Evolutionary conservation across 2,888 invertebrate genomes (phyloP).

Genomic region (Punctoribates punctum): DNA sequence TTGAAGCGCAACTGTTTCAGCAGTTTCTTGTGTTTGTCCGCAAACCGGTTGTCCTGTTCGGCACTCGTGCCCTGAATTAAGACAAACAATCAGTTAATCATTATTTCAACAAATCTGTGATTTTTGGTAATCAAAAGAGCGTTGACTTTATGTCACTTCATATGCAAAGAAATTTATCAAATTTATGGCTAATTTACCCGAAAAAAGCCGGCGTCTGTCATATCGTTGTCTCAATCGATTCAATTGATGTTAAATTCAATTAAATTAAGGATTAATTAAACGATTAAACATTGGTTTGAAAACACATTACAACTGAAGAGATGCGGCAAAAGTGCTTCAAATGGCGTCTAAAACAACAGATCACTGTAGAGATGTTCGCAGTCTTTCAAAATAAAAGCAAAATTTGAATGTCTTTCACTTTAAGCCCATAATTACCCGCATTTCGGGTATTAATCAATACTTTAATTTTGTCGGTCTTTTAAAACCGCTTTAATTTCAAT

Average conservation of each 20-base stretch:
- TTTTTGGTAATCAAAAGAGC: too few species aligned
- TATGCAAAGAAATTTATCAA: not conserved
- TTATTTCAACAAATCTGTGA: not conserved
- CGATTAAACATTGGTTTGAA: not conserved
- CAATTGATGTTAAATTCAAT: not conserved
- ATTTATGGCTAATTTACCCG: conserved; percentile 51
- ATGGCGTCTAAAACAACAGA: conserved; percentile 6
- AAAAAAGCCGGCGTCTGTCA: conserved; percentile 57
- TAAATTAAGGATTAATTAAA: not conserved
- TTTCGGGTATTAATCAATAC: not conserved
- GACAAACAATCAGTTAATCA: conserved; percentile 20
- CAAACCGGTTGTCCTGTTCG: conserved; percentile 98
- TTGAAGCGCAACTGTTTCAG: conserved; percentile 98
- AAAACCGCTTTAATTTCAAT: too few species aligned
- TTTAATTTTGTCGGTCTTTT: too few species aligned
- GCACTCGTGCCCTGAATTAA: conserved; percentile 84
- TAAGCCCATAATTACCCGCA: not conserved
- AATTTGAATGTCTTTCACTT: not conserved
- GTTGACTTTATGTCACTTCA: too few species aligned
- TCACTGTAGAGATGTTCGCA: not conserved
- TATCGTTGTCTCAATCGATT: conserved; percentile 44
- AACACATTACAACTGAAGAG: not conserved
- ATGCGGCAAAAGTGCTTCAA: conserved; percentile 23
- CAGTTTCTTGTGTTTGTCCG: conserved; percentile 98
- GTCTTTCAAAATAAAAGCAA: not conserved